Conservation (phyloP, 2,113 vertebrate genomes). For the Strix aluco region DNA sequence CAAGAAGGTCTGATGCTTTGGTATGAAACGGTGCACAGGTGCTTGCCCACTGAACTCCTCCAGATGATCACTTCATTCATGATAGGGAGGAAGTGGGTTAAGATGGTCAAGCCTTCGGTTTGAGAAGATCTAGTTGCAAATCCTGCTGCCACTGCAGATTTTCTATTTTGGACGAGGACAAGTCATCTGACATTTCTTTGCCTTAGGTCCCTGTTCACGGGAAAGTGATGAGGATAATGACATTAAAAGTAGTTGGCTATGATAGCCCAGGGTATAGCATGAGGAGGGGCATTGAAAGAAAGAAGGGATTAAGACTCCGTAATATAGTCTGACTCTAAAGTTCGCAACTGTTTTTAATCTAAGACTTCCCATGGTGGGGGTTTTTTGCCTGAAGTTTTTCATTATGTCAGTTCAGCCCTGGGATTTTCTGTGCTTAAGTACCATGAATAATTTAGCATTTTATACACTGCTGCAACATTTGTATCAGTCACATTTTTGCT, state of each 20-base stretch:
- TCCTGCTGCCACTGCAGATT: not conserved
- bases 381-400: not conserved
- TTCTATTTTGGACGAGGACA: not conserved
- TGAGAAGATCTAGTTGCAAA: not conserved
- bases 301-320: not conserved
- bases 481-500: not conserved
- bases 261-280: not conserved
- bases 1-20: not conserved
- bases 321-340: not conserved
- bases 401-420: not conserved
- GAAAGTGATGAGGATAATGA: not conserved
- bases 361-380: not conserved
- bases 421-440: conserved; percentile 21
- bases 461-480: conserved; percentile 21
- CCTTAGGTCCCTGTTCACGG: not conserved
- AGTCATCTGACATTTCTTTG: not conserved
- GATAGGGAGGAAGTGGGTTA: not conserved
- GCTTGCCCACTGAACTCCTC: not conserved
- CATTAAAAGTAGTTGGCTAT: not conserved
- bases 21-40: not conserved
- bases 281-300: not conserved
- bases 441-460: conserved; percentile 45
- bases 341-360: conserved; percentile 9
- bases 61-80: not conserved
- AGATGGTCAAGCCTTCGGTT: not conserved